phyloP scores from a whole-genome alignment of 2,888 invertebrate genomes.

The Lepidochrysops patricia region DNA sequence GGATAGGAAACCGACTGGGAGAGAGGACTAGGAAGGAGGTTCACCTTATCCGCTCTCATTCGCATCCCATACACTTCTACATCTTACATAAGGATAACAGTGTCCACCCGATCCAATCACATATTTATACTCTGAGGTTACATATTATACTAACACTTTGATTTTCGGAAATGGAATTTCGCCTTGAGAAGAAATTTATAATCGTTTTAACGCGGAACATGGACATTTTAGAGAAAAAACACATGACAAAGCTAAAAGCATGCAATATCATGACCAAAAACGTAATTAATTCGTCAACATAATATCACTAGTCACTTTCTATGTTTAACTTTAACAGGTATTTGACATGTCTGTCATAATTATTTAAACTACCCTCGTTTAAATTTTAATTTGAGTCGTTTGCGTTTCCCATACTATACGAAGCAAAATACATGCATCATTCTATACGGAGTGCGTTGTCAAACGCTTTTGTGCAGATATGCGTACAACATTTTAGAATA shows the following conservation, averaged over 20 bases:
- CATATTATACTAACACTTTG: slow-evolving; percentile 40
- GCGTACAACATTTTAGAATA: too few relatives aligned
- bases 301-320: background rate
- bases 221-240: slow-evolving; percentile 50
- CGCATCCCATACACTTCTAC: slow-evolving; percentile 32
- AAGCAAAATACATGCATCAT: slow-evolving; percentile 22
- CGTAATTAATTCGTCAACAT: background rate
- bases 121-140: slow-evolving; percentile 21
- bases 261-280: slow-evolving; percentile 50
- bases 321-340: background rate
- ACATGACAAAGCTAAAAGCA: slow-evolving; percentile 48
- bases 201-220: slow-evolving; percentile 50
- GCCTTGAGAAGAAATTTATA: slow-evolving; percentile 39
- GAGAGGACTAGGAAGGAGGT: slow-evolving; percentile 32
- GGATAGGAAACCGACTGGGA: slow-evolving; percentile 29
- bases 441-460: slow-evolving; percentile 9
- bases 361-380: slow-evolving; percentile 17
- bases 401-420: background rate
- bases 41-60: slow-evolving; percentile 32
- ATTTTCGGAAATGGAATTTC: slow-evolving; percentile 29
- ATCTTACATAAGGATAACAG: slow-evolving; percentile 41
- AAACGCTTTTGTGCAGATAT: background rate
- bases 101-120: slow-evolving; percentile 62
- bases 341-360: background rate
- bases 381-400: background rate